Evolutionary conservation across 2,113 vertebrate genomes (phyloP).

Genomic region (Ornithorhynchus anatinus): DNA sequence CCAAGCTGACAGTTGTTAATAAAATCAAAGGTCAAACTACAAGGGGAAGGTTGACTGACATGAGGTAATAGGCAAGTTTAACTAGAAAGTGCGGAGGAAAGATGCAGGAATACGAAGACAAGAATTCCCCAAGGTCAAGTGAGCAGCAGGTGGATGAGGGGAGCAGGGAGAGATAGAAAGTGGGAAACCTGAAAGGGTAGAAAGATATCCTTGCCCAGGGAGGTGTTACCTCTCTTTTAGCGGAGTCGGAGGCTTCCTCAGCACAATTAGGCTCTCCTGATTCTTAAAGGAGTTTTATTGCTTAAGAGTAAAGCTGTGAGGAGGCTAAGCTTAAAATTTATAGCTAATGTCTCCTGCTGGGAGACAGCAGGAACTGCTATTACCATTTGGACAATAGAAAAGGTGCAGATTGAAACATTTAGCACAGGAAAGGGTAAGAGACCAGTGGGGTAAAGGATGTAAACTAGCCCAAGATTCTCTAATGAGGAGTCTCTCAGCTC

Average conservation of each 20-base stretch:
- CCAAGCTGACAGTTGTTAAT: background rate
- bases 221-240: slow-evolving; percentile 24
- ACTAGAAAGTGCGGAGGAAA: slow-evolving; percentile 6
- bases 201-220: slow-evolving; percentile 36
- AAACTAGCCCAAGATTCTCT: background rate
- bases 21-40: slow-evolving; percentile 28
- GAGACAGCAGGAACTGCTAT: slow-evolving; percentile 1
- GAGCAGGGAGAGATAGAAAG: slow-evolving; percentile 9
- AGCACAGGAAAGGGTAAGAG: background rate
- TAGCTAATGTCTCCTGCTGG: background rate
- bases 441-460: background rate
- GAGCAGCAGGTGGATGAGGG: slow-evolving; percentile 39
- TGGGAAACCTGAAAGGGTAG: slow-evolving; percentile 32
- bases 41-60: slow-evolving; percentile 10
- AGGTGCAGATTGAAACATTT: background rate
- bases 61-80: slow-evolving; percentile 33
- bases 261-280: background rate
- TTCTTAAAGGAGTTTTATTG: slow-evolving; percentile 33
- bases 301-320: slow-evolving; percentile 30
- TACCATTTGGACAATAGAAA: background rate
- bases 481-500: no score
- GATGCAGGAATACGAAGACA: slow-evolving; percentile 32
- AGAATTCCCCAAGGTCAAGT: slow-evolving; percentile 16
- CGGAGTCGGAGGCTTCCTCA: slow-evolving; percentile 14
- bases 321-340: slow-evolving; percentile 27